Conservation (phyloP, 2,888 invertebrate genomes). For the Zootermopsis nevadensis region DNA sequence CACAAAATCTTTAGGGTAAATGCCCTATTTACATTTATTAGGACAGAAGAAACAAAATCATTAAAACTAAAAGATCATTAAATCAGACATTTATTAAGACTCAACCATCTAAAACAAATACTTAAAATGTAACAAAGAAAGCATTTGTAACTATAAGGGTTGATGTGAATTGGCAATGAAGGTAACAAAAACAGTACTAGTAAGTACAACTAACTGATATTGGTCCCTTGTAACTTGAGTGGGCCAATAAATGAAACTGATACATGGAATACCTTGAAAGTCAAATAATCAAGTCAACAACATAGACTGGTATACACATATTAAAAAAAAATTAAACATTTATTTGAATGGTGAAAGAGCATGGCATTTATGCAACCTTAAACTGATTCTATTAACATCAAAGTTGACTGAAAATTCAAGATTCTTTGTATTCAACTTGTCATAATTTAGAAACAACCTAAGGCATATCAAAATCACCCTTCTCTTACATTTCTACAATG, state of each 20-base stretch:
- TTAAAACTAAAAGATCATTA: too few species aligned
- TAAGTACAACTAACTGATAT: neutral
- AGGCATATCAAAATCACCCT: neutral
- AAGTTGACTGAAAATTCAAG: constrained; percentile 8
- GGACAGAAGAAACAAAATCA: too few species aligned
- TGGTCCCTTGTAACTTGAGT: neutral
- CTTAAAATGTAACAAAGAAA: too few species aligned
- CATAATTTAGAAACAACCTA: constrained; percentile 34
- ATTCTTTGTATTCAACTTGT: constrained; percentile 29
- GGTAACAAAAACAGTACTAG: neutral
- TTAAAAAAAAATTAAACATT: neutral
- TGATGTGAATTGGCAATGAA: too few species aligned
- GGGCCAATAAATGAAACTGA: neutral
- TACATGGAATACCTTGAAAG: neutral
- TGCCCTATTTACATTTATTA: too few species aligned
- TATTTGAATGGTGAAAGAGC: neutral
- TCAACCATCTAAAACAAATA: too few species aligned
- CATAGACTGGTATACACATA: neutral
- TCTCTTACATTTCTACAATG: constrained; percentile 16
- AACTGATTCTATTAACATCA: constrained; percentile 33
- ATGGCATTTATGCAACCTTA: neutral
- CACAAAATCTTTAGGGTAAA: too few species aligned
- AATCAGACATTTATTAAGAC: too few species aligned
- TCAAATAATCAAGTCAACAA: neutral
- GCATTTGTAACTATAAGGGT: too few species aligned